phyloP scores from a whole-genome alignment of 2,888 invertebrate species.

The Hydropsyche betteni region DNA sequence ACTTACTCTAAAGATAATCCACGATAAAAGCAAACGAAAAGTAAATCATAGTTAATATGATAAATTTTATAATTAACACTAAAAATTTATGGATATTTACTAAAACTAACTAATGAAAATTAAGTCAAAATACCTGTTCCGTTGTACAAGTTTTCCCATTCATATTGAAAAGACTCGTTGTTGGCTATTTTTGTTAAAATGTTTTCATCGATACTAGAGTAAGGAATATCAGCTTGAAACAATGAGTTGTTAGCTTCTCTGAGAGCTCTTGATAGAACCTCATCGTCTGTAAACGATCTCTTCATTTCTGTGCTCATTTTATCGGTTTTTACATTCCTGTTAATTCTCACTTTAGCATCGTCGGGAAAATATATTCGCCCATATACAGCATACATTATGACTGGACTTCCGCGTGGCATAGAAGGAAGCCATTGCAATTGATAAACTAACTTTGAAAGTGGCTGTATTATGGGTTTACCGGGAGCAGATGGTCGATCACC shows the following conservation, averaged over 20 bases:
- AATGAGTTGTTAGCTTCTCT: slow-evolving; percentile 54
- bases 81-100: too few species aligned
- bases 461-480: slow-evolving; percentile 77
- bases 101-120: background rate
- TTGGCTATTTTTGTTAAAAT: slow-evolving; percentile 43
- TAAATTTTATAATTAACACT: background rate
- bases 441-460: slow-evolving; percentile 76
- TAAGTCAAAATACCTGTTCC: slow-evolving; percentile 69
- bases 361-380: slow-evolving; percentile 61
- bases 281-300: background rate
- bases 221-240: slow-evolving; percentile 58
- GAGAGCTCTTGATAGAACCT: background rate
- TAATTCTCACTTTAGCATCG: slow-evolving; percentile 37
- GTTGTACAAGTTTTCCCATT: slow-evolving; percentile 76
- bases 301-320: background rate
- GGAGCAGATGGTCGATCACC: slow-evolving; percentile 84
- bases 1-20: slow-evolving; percentile 1
- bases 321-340: slow-evolving; percentile 22
- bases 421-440: slow-evolving; percentile 86
- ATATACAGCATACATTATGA: slow-evolving; percentile 79
- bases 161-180: slow-evolving; percentile 57
- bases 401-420: slow-evolving; percentile 78
- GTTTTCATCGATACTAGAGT: slow-evolving; percentile 64
- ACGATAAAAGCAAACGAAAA: background rate
- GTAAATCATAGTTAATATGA: background rate